Base-by-base conservation (phyloP, 2,888 invertebrate genomes). In the Andrena chrysosceles region DNA sequence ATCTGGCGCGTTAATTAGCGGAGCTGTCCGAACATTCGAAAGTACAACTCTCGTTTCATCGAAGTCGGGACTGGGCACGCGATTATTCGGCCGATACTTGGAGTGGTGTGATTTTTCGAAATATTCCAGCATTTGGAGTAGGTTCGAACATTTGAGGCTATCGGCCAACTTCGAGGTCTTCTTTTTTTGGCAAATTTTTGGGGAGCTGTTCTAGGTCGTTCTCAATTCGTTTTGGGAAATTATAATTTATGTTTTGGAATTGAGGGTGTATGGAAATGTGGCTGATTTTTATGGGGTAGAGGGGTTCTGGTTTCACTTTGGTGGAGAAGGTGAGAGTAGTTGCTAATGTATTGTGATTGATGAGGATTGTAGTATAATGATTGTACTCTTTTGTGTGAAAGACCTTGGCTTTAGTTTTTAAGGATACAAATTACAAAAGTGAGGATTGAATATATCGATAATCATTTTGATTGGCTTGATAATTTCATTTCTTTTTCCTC, bases 1-100 rank as follows among this genome's bases (percentile, higher is more conserved):
- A 23, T 26, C 56, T 56, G 56, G 56, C 56, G 60, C 67, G 23
- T 59, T 70, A 70, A 70, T 70, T 48, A 60, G 35, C 70, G 13
- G 48, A 60, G 29, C 70, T 70, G 31, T 48, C 33, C 59, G 59
- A 48, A 60, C 42, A 70, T 29, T 59, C 60, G 48, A 29, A 59
- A 69, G 56, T 56, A 56, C 20, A 56, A 56, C 56, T 56, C 56
- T 56, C 56, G 13, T 56, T 56, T 56, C 56, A 56, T 56, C 56
- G 56, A 56, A 13, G 13, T 13, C 56, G 26, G 26, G 20, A 1
- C 54, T 23, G 20, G 54, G 10, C 54, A 54, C 54, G 54, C 54
- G 54, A 54, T 54, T 23, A 23, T 23, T 20, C 54, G 23, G 54
- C 54, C 54, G 23, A 26, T 23, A 54, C 54, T 54, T 54, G 23